Conservation (phyloP, 37 sponge, comb jelly and placozoan species). For the Petrosia ficiformis region DNA sequence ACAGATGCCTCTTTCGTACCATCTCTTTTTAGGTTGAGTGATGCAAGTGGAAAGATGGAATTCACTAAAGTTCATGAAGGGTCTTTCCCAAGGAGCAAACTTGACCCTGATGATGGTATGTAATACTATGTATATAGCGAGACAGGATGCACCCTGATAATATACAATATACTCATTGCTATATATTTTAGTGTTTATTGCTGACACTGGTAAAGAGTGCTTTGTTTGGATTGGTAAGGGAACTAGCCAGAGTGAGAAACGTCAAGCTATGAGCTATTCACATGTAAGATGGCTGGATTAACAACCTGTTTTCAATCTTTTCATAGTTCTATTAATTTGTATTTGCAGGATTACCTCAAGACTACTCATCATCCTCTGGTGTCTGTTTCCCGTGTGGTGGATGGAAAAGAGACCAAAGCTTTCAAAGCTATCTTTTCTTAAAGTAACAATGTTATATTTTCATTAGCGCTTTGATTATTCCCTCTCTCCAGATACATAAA, state of each 20-base stretch:
- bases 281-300: conserved; percentile 39
- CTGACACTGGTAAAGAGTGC: conserved; percentile 59
- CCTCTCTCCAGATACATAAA: too few relatives aligned
- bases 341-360: conserved; percentile 78
- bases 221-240: conserved; percentile 76
- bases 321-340: not conserved
- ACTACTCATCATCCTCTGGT: conserved; percentile 86
- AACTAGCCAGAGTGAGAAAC: conserved; percentile 52
- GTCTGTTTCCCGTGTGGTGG: conserved; percentile 70
- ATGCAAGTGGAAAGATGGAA: conserved; percentile 62
- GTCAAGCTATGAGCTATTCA: conserved; percentile 84
- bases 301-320: not conserved
- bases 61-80: conserved; percentile 53
- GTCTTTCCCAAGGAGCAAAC: not conserved
- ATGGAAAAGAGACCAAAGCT: conserved; percentile 44
- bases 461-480: too few relatives aligned
- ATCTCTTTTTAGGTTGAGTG: conserved; percentile 63
- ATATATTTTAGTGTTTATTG: conserved; percentile 51
- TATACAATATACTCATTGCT: not conserved
- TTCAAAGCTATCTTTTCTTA: not conserved
- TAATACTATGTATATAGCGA: not conserved
- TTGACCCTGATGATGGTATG: conserved; percentile 73
- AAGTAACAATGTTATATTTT: too few relatives aligned
- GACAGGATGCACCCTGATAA: not conserved
- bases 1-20: too few relatives aligned